Percentiles rank a stretch among this genome's conserved stretches.
Evolutionary conservation across 1,140 invertebrate species (phyloP).

Genomic region (Adoxophyes honmai): DNA sequence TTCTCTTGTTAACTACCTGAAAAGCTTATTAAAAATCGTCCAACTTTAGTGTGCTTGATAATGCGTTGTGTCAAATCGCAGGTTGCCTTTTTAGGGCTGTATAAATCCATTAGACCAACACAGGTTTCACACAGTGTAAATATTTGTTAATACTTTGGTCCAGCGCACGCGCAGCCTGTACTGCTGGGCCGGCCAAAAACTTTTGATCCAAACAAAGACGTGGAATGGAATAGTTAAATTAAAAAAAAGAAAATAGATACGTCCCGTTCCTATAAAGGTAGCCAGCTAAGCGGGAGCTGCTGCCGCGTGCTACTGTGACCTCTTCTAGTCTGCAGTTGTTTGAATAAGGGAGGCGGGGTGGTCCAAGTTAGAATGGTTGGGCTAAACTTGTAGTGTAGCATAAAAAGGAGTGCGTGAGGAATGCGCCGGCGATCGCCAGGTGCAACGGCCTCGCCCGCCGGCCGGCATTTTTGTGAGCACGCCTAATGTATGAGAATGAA

Average conservation of each 20-base stretch:
- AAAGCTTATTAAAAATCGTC: slow-evolving; percentile 30
- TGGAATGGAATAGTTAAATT: slow-evolving; percentile 38
- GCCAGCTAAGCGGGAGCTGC: slow-evolving; percentile 26
- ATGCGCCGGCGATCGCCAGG: slow-evolving; percentile 55
- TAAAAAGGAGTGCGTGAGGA: slow-evolving; percentile 68
- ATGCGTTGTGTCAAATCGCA: slow-evolving; percentile 28
- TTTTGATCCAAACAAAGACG: slow-evolving; percentile 41
- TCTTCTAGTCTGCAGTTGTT: slow-evolving; percentile 24
- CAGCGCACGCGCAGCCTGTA: background rate
- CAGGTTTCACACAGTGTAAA: slow-evolving; percentile 37
- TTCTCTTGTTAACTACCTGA: background rate
- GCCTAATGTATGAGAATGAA: slow-evolving; percentile 40
- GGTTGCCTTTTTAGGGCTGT: slow-evolving; percentile 29
- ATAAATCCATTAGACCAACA: slow-evolving; percentile 43
- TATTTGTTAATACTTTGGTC: slow-evolving; percentile 33
- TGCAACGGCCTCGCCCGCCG: slow-evolving; percentile 55
- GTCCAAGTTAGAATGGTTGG: slow-evolving; percentile 38
- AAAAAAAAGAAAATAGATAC: slow-evolving; percentile 34
- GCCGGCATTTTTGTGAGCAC: slow-evolving; percentile 51
- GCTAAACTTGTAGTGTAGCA: slow-evolving; percentile 40
- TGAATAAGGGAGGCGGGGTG: slow-evolving; percentile 13
- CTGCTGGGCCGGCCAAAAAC: slow-evolving; percentile 23
- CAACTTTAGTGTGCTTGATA: slow-evolving; percentile 37
- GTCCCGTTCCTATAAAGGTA: slow-evolving; percentile 29
- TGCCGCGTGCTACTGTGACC: slow-evolving; percentile 17